Conservation (phyloP, 2,888 invertebrate genomes). For the Sussaba pulchella region DNA sequence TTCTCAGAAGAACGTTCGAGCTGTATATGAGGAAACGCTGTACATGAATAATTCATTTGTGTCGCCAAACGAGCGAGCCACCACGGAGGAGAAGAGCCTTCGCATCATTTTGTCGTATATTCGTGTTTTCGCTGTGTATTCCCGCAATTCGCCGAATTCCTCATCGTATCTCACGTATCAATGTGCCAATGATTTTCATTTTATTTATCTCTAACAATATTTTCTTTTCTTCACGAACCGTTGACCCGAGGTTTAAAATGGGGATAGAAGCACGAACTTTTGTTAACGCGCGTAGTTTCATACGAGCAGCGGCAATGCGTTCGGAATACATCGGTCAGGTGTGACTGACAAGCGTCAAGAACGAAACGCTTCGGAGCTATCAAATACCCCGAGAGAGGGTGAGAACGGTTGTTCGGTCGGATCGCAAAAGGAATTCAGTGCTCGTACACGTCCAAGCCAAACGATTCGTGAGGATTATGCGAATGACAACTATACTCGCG, state of each 20-base stretch:
- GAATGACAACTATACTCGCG: conserved; percentile 53
- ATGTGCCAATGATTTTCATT: not conserved
- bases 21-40: conserved; percentile 83
- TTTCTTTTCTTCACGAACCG: conserved; percentile 30
- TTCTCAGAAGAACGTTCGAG: conserved; percentile 82
- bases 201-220: not conserved
- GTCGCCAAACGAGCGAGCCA: conserved; percentile 79
- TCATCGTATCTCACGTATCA: conserved; percentile 24
- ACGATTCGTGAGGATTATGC: conserved; percentile 58
- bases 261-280: conserved; percentile 56
- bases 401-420: conserved; percentile 10
- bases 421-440: conserved; percentile 45
- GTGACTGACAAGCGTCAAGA: conserved; percentile 46
- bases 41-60: conserved; percentile 82
- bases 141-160: conserved; percentile 53
- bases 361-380: conserved; percentile 50
- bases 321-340: not conserved
- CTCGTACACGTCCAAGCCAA: conserved; percentile 60
- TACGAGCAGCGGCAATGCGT: conserved; percentile 45
- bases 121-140: conserved; percentile 26
- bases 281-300: conserved; percentile 42
- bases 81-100: conserved; percentile 14
- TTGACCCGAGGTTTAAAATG: conserved; percentile 26
- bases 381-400: conserved; percentile 38
- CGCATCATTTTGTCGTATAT: conserved; percentile 13